Conservation (phyloP, 2,797 vertebrate genomes). For the Dipus sagitta region DNA sequence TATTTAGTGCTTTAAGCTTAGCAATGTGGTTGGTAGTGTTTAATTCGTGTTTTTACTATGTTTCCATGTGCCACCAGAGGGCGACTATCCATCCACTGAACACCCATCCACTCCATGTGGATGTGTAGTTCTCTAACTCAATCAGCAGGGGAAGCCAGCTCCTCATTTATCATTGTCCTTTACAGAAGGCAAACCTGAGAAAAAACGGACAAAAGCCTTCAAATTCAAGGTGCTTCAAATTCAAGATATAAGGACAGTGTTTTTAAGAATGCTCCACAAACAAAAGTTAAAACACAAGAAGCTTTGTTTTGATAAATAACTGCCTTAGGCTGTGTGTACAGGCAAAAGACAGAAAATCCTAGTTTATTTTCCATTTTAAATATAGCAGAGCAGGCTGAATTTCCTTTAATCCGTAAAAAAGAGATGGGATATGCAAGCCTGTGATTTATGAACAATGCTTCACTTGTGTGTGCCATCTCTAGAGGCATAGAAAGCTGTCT, state of each 20-base stretch:
- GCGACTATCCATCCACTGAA: not conserved
- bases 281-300: not conserved
- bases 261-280: not conserved
- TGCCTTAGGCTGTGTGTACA: not conserved
- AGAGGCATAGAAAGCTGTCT: not conserved
- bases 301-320: not conserved
- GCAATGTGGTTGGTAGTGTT: not conserved
- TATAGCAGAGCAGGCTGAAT: not conserved
- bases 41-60: not conserved
- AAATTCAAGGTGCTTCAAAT: not conserved
- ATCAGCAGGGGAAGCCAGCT: conserved; percentile 51
- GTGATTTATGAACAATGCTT: conserved; percentile 9
- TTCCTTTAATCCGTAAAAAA: conserved; percentile 52
- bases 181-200: not conserved
- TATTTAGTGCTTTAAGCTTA: not conserved
- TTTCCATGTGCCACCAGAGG: not conserved
- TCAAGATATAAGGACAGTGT: not conserved
- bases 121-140: not conserved
- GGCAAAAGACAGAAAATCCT: conserved; percentile 12
- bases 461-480: not conserved
- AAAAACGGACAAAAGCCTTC: not conserved
- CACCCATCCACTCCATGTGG: not conserved
- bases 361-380: not conserved
- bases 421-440: not conserved
- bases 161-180: conserved; percentile 59